Conservation (phyloP, 2,888 invertebrate species). For the Phortica magna region DNA sequence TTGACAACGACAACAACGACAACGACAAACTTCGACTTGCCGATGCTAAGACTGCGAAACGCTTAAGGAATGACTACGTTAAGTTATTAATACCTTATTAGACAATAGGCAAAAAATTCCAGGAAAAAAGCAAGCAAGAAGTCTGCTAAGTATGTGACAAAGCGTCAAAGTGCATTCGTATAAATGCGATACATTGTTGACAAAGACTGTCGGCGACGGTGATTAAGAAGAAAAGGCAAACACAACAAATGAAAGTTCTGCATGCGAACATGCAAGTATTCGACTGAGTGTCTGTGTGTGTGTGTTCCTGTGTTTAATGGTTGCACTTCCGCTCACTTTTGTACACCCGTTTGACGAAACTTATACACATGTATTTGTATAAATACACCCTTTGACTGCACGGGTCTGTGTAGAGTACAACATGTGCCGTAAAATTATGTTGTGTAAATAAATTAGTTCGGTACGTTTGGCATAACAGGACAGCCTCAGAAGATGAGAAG, state of each 20-base stretch:
- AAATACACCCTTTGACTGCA: no score
- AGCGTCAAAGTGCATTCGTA: background rate
- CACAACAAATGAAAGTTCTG: no score
- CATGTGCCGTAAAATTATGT: no score
- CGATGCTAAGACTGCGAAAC: slow-evolving; percentile 28
- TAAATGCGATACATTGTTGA: background rate
- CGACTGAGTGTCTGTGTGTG: background rate
- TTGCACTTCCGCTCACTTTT: slow-evolving; percentile 61
- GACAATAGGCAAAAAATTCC: slow-evolving; percentile 41
- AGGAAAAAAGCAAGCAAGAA: background rate
- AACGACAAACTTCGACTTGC: slow-evolving; percentile 39
- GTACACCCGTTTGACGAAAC: slow-evolving; percentile 41
- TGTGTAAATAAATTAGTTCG: no score
- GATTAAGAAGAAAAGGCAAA: background rate
- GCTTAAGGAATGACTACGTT: slow-evolving; percentile 10
- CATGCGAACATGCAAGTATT: no score
- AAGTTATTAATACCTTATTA: slow-evolving; percentile 71
- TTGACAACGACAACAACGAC: background rate
- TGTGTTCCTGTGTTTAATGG: slow-evolving; percentile 22
- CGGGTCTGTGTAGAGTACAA: no score
- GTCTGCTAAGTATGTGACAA: background rate
- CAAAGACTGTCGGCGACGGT: background rate
- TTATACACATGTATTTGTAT: no score
- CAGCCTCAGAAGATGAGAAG: no score
- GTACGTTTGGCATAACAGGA: no score